Evolutionary conservation across 2,113 vertebrate genomes (phyloP), one percentile per base, ranked within the genome.

Genomic region (Pedetes capensis): DNA sequence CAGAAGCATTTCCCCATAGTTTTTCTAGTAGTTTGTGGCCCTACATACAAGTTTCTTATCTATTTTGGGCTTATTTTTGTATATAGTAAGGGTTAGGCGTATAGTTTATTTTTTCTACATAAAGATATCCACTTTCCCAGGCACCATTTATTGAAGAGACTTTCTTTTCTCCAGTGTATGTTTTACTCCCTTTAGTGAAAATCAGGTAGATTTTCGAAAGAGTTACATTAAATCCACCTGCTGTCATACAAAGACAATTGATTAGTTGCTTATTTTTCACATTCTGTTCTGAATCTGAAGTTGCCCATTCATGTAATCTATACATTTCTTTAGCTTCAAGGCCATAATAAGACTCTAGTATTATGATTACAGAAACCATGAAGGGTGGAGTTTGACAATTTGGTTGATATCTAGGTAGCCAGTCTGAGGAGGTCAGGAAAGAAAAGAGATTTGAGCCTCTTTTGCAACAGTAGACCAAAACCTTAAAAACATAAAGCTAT

Each of bases 141-240:
- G n/a, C 6, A 16, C 20, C 6, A 51, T 13, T 51, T 71, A 49
- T 47, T 51, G 34, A 72, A 82, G 8, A 51, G 34, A 23, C n/a
- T 20, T 81, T 64, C 23, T 5, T 51, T 91, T 74, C 44, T 42
- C 9, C 20, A 64, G 12, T 42, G 8, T 39, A 12, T 91, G 4
- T 22, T 74, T 74, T 53, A 16, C 29, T 83, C 61, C 44, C 27
- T 74, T 91, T 83, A 27, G 51, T n/a, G 57, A 83, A 74, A 83
- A 63, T 83, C 49, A 84, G 75, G 57, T 90, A 11, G 53, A 81
- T 87, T 95, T 94, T 27, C 49, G 69, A 79, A 88, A 16, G 25
- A 68, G 11, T 83, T 91, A 32, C 8, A 87, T 82, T 91, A 71
- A 86, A 59, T 66, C 18, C 25, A 66, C 20, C 78, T 88, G 55